Evolutionary conservation across 2,888 invertebrate genomes (phyloP), one percentile per base, ranked within the genome.

Genomic region (Volucella bombylans): DNA sequence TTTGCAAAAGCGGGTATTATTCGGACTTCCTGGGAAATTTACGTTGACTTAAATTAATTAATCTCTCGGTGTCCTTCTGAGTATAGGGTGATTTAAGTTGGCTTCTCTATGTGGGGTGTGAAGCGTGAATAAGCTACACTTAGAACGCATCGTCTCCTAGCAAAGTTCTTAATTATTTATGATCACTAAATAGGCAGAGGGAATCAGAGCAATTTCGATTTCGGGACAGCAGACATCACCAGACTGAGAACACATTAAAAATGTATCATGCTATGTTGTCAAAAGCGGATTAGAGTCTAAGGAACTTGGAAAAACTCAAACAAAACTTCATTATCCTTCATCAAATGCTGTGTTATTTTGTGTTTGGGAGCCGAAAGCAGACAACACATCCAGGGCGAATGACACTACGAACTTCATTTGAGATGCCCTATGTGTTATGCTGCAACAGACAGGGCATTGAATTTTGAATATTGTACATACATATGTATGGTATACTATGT

Each of bases 41-140:
- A 89, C 90, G 90, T 89, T 89, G 90, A 90, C 90, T 89, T 89
- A 90, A 91, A 90, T 90, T 90, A 91, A 91, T 91, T 91, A 91
- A 91, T 91, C 91, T 90, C 89, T 89, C 43, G 59, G 45, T 38
- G 64, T 77, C 31, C 43, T 68, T 59, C 57, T 57, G 18, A 23
- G 12, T 49, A 31, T 23, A 54, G 79, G 72, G 79, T 71, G 71
- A 61, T 49, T 83, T 64, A 10, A 49, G 43, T 50, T 41, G 39
- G 23, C 10, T 23, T 38, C 10, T 12, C 10, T 52, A n/a, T 8
- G 8, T 49, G 23, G 69, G 52, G 81, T 76, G 81, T 65, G 39
- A 82, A 71, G 76, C 81, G 65, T 82, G 57, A 82, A 82, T 82
- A 82, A 82, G 76, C 81, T 82, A 47, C 54, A 74, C 81, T 81